Evolutionary conservation across 2,797 vertebrate species (phyloP).

Genomic region (Syncerus caffer): DNA sequence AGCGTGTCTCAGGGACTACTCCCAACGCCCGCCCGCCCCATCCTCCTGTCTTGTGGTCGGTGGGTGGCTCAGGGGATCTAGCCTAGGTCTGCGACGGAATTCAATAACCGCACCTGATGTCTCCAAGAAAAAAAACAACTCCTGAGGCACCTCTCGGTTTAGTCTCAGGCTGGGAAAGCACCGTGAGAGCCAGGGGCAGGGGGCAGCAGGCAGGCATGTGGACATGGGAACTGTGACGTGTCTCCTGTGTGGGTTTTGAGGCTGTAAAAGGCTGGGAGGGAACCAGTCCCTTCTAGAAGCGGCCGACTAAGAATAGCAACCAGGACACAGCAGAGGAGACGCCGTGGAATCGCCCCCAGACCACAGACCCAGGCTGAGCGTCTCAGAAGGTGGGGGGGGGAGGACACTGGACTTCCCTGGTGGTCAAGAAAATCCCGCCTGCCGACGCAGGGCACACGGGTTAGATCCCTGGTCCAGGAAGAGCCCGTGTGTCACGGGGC

Average conservation of each 20-base stretch:
- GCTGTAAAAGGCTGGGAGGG: not conserved
- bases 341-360: not conserved
- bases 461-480: not conserved
- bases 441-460: not conserved
- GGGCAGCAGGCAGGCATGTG: not conserved
- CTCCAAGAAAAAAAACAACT: not conserved
- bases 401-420: not conserved
- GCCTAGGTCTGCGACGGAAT: not conserved
- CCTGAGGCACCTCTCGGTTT: not conserved
- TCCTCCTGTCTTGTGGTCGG: not conserved
- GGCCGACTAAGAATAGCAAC: not conserved
- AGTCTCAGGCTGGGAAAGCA: not conserved
- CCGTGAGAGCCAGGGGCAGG: not conserved
- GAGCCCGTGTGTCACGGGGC: not conserved
- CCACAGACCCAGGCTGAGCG: not conserved
- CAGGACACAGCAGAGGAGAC: not conserved
- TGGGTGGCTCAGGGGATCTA: not conserved
- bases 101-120: not conserved
- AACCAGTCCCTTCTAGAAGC: not conserved
- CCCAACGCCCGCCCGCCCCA: not conserved
- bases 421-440: not conserved
- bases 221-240: constrained; percentile 2
- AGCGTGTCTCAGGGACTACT: not conserved
- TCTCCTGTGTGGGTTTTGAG: constrained; percentile 4
- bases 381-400: not conserved